Evolutionary conservation across 1,140 invertebrate species (phyloP).

Genomic region (Aradophagus sp.): DNA sequence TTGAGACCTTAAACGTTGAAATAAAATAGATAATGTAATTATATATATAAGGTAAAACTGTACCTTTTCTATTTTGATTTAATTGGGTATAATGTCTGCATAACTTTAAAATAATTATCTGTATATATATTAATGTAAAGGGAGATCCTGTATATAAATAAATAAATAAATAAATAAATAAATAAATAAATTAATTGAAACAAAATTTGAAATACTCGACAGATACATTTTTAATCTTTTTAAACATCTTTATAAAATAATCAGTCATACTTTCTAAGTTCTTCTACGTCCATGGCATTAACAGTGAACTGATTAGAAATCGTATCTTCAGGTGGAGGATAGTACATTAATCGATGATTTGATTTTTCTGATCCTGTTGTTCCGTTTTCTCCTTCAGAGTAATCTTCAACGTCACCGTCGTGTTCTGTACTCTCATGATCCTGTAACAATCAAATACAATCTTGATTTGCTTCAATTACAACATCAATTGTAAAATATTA

Average conservation of each 20-base stretch:
- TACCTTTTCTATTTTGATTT: no score
- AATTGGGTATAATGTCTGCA: no score
- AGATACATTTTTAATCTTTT: no score
- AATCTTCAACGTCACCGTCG: constrained; percentile 90
- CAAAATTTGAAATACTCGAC: no score
- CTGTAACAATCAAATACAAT: constrained; percentile 62
- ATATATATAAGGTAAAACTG: no score
- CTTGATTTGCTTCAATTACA: neutral
- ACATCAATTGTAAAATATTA: no score
- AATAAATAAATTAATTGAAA: no score
- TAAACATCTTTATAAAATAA: constrained; percentile 7
- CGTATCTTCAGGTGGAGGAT: constrained; percentile 73
- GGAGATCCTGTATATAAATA: no score
- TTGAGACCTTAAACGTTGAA: constrained; percentile 80
- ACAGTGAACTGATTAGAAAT: constrained; percentile 86
- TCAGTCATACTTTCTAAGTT: constrained; percentile 77
- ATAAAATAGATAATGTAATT: no score
- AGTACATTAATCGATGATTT: constrained; percentile 75
- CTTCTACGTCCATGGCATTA: constrained; percentile 90
- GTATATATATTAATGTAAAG: no score
- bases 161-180: no score
- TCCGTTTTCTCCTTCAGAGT: constrained; percentile 86
- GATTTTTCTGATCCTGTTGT: constrained; percentile 82
- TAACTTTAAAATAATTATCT: no score
- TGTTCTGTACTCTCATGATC: constrained; percentile 87